Conservation (phyloP, 1,140 invertebrate species). For the Drosophila nannoptera region DNA sequence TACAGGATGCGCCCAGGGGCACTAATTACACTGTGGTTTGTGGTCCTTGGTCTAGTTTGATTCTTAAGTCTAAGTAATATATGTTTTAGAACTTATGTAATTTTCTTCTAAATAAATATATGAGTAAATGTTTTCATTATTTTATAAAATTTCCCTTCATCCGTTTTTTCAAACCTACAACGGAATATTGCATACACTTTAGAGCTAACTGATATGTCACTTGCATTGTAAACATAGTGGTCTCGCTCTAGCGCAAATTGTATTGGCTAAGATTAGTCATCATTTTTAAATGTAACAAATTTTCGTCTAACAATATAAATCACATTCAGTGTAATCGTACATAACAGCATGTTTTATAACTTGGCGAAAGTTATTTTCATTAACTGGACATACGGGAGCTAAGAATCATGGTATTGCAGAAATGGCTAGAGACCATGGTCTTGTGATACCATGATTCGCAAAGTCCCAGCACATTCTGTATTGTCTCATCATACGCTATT, state of each 20-base stretch:
- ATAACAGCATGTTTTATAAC: too few species aligned
- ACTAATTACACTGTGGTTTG: slow-evolving; percentile 45
- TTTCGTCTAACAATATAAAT: too few species aligned
- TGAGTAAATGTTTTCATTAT: slow-evolving; percentile 7
- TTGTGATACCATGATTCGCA: too few species aligned
- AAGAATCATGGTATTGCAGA: too few species aligned
- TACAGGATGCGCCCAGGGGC: slow-evolving; percentile 15
- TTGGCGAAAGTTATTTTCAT: too few species aligned
- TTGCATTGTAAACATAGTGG: neutral
- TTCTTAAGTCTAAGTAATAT: slow-evolving; percentile 10
- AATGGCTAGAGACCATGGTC: too few species aligned
- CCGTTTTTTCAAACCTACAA: neutral
- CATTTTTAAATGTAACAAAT: neutral
- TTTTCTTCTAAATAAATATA: too few species aligned
- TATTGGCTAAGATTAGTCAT: slow-evolving; percentile 10
- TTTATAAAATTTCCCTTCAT: neutral
- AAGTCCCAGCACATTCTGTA: too few species aligned
- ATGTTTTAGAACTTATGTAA: too few species aligned
- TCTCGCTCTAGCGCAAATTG: slow-evolving; percentile 3
- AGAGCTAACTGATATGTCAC: slow-evolving; percentile 20
- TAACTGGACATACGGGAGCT: too few species aligned
- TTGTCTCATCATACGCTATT: slow-evolving; percentile 83
- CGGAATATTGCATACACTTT: neutral
- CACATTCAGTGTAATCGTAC: too few species aligned
- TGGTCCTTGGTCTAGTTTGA: slow-evolving; percentile 67